A percentile compares a stretch with the other conserved stretches of the same genome.
phyloP scores from a whole-genome alignment of 1,140 invertebrate genomes.

The Chymomyza costata region DNA sequence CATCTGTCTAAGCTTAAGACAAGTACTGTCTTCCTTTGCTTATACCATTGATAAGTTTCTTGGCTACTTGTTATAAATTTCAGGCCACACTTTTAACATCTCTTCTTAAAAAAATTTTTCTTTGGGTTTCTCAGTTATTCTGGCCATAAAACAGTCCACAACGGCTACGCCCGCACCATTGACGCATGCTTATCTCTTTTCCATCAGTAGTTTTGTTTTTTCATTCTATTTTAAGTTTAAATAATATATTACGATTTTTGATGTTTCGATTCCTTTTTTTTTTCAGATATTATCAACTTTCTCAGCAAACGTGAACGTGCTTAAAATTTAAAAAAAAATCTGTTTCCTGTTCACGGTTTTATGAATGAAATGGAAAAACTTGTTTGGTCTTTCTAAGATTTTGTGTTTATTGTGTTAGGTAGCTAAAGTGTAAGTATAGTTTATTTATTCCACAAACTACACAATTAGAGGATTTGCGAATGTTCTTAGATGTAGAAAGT shows the following conservation, averaged over 20 bases:
- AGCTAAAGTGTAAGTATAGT: too few relatives aligned
- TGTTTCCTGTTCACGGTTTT: slow-evolving; percentile 23
- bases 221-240: slow-evolving; percentile 32
- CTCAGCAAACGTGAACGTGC: slow-evolving; percentile 50
- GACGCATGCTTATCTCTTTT: slow-evolving; percentile 2
- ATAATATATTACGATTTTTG: slow-evolving; percentile 59
- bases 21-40: too few relatives aligned
- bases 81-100: too few relatives aligned
- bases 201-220: slow-evolving; percentile 15
- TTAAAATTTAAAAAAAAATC: slow-evolving; percentile 49
- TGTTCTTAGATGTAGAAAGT: too few relatives aligned
- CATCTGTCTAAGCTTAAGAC: too few relatives aligned
- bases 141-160: too few relatives aligned
- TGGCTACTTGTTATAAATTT: too few relatives aligned
- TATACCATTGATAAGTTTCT: too few relatives aligned
- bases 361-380: slow-evolving; percentile 49
- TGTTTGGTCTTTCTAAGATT: too few relatives aligned
- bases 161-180: slow-evolving; percentile 55
- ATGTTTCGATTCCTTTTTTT: slow-evolving; percentile 7
- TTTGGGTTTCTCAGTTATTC: slow-evolving; percentile 43
- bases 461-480: too few relatives aligned
- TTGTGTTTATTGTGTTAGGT: too few relatives aligned
- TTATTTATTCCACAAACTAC: too few relatives aligned
- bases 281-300: slow-evolving; percentile 48
- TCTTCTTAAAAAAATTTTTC: slow-evolving; percentile 50